A percentile compares a stretch with the other conserved stretches of the same genome.
phyloP scores from a whole-genome alignment of 1,140 invertebrate species.

The Phocides pigmalion region DNA sequence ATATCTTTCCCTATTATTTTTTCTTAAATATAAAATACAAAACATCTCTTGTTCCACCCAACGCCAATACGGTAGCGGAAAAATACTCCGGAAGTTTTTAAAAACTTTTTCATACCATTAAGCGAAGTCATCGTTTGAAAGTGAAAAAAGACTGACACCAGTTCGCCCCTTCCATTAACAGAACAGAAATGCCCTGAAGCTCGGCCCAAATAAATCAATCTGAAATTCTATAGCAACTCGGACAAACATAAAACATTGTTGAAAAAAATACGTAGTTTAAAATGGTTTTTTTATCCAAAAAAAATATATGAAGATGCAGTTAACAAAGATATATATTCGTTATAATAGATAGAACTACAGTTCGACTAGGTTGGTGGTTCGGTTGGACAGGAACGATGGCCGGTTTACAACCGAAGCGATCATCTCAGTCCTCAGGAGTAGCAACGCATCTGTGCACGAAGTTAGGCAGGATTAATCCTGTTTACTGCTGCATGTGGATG shows the following conservation, averaged over 20 bases:
- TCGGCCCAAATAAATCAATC: constrained; percentile 63
- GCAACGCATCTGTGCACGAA: no score
- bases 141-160: constrained; percentile 59
- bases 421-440: no score
- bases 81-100: constrained; percentile 44
- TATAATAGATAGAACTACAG: no score
- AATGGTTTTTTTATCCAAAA: neutral
- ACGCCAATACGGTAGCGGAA: constrained; percentile 28
- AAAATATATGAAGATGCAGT: neutral
- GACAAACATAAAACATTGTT: neutral
- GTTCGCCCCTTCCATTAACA: constrained; percentile 69
- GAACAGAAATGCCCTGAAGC: constrained; percentile 59
- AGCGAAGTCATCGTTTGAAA: constrained; percentile 60
- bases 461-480: no score
- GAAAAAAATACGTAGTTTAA: neutral
- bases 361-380: no score
- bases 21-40: constrained; percentile 1
- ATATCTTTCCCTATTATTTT: no score
- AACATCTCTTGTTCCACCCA: constrained; percentile 11
- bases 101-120: constrained; percentile 64
- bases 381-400: no score
- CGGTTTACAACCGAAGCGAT: no score
- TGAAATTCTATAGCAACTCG: constrained; percentile 3
- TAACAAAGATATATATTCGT: no score
- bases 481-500: no score